Evolutionary conservation across 2,113 vertebrate species (phyloP), one percentile per base, ranked within the genome.

Genomic region (Cochlearius cochlearius): DNA sequence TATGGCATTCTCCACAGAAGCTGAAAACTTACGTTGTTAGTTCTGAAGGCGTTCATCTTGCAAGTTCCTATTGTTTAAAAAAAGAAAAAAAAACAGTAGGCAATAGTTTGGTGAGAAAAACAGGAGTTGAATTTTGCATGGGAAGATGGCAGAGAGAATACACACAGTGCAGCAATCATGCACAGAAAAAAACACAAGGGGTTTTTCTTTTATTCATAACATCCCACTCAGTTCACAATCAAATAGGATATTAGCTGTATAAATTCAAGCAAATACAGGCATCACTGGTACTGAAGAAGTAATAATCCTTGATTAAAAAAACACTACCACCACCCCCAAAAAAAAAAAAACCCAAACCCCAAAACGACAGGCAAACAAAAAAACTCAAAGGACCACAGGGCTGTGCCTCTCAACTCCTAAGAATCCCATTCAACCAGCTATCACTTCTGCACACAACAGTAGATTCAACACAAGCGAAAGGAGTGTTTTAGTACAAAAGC

Each of bases 391-490:
- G 32, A 72, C 71, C 1, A 0, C 39, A 60, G 32, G 78, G 5
- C 49, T 73, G 34, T 50, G n/a, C 49, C 32, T 41, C 74, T 90
- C 50, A 55, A 50, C 38, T 77, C 50, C 17, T 74, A 86, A 86
- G 86, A 66, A 92, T 50, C 55, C 86, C 76, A 90, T 90, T 93
- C 71, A 96, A 45, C 5, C 45, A 92, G 49, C 41, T 67, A 80
- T 83, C 82, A 30, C 53, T 93, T 86, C 50, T 88, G 62, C 63
- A 71, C 26, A 72, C 27, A 93, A 73, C 49, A 56, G 82, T 2
- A 73, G 45, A 69, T 64, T 19, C 50, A 90, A 86, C 32, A 62
- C 38, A 96, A 95, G 38, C 17, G 18, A 83, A 82, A 73, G 34
- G 34, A 80, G 23, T 34, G 20, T 27, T 69, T 83, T 55, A 90